These are phyloP conservation scores for Pecten maximus DNA, from an alignment of 2,888 invertebrate species.

Conservation along the genomic window DNA sequence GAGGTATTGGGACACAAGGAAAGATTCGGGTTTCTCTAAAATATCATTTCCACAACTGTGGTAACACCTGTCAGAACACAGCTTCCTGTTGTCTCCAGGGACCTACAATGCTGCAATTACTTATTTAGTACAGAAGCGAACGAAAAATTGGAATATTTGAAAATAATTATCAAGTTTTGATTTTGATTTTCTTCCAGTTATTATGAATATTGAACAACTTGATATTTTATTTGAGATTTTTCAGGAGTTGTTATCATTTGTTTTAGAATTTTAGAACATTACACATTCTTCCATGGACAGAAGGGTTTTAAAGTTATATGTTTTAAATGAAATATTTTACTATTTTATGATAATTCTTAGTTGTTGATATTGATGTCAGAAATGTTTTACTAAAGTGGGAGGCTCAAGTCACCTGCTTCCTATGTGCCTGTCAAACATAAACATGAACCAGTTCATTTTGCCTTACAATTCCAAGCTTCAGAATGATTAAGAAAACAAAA, in stretches of 20 bases:
- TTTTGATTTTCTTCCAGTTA: neutral
- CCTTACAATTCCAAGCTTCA: neutral
- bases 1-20: conserved; percentile 89
- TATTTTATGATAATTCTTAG: neutral
- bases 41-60: conserved; percentile 75
- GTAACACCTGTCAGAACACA: conserved; percentile 54
- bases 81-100: neutral
- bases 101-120: neutral
- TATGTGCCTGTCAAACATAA: conserved; percentile 17
- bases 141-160: neutral
- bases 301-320: neutral
- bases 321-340: neutral
- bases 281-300: neutral
- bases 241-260: neutral
- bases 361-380: neutral
- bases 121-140: neutral
- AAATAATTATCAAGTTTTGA: neutral
- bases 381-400: neutral
- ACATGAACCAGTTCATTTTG: neutral
- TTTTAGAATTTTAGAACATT: neutral
- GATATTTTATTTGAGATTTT: neutral
- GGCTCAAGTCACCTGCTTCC: neutral
- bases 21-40: conserved; percentile 86
- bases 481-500: neutral
- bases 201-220: neutral